A percentile compares a stretch with the other conserved stretches of the same genome.
These are phyloP conservation scores for Epizoanthus fatuus DNA, from an alignment of 92 coral and sea anemone species.

Conservation along the genomic window DNA sequence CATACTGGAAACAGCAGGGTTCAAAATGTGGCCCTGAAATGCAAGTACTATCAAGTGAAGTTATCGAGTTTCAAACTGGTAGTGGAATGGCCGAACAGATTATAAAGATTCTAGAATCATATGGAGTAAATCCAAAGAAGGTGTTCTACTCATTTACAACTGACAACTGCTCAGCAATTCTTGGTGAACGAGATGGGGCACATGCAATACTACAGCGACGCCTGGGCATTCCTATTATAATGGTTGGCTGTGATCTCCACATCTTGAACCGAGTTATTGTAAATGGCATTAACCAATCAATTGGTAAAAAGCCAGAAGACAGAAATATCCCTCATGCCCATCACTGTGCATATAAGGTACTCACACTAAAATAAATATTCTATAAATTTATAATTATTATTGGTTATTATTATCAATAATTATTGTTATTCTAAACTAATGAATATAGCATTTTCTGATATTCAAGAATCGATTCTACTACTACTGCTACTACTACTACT, in stretches of 20 bases:
- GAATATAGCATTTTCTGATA: too few relatives aligned
- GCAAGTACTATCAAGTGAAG: too few relatives aligned
- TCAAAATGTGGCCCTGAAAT: too few relatives aligned
- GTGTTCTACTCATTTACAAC: not conserved
- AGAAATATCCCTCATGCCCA: constrained; percentile 12
- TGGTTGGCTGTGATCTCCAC: constrained; percentile 17
- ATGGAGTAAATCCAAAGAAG: not conserved
- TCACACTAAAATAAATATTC: not conserved
- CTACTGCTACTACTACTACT: too few relatives aligned
- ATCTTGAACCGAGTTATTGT: not conserved
- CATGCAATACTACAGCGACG: not conserved
- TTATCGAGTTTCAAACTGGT: not conserved
- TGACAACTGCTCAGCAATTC: constrained; percentile 3
- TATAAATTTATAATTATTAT: not conserved
- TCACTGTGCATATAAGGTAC: not conserved
- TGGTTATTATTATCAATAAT: too few relatives aligned
- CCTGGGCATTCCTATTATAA: not conserved
- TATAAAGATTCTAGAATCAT: not conserved
- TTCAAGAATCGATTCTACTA: too few relatives aligned
- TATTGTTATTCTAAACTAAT: not conserved
- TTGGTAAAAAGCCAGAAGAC: constrained; percentile 9
- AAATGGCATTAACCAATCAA: not conserved
- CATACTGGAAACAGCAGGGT: too few relatives aligned
- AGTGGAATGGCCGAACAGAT: not conserved
- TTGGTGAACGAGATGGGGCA: not conserved